phyloP scores from a whole-genome alignment of 1,140 invertebrate species.

The Drosophila sproati region DNA sequence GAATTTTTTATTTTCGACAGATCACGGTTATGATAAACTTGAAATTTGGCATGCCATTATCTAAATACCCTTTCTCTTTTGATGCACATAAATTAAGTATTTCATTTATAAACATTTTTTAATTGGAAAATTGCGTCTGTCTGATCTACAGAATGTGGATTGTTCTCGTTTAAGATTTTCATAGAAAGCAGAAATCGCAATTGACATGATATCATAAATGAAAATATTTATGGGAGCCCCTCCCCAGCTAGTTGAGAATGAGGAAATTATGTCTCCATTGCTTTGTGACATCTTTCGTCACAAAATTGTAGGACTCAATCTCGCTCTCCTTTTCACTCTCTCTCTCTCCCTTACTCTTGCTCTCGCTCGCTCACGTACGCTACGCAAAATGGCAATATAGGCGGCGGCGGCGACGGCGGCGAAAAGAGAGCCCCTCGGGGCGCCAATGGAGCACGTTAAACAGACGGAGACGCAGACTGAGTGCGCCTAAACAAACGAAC shows the following conservation, averaged over 20 bases:
- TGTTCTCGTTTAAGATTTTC: not conserved
- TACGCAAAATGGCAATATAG: constrained; percentile 43
- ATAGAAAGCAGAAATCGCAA: not conserved
- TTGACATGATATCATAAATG: no score
- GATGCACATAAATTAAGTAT: not conserved
- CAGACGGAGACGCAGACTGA: constrained; percentile 9
- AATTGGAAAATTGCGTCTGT: not conserved
- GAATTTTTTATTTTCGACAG: no score
- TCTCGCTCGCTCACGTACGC: constrained; percentile 10
- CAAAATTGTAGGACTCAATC: constrained; percentile 11
- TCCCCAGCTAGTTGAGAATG: no score
- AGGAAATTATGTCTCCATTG: not conserved
- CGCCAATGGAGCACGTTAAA: constrained; percentile 40
- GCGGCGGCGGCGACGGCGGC: not conserved
- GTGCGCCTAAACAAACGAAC: not conserved
- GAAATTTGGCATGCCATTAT: not conserved
- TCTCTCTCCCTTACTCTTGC: not conserved
- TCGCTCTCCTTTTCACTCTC: not conserved
- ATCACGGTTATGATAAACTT: no score
- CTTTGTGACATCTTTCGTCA: constrained; percentile 13
- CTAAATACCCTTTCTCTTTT: constrained; percentile 2
- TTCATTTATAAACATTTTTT: not conserved
- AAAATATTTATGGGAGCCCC: no score
- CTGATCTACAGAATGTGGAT: not conserved
- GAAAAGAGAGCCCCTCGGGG: constrained; percentile 33